phyloP scores from a whole-genome alignment of 2,888 invertebrate species.

The Andrena camellia region DNA sequence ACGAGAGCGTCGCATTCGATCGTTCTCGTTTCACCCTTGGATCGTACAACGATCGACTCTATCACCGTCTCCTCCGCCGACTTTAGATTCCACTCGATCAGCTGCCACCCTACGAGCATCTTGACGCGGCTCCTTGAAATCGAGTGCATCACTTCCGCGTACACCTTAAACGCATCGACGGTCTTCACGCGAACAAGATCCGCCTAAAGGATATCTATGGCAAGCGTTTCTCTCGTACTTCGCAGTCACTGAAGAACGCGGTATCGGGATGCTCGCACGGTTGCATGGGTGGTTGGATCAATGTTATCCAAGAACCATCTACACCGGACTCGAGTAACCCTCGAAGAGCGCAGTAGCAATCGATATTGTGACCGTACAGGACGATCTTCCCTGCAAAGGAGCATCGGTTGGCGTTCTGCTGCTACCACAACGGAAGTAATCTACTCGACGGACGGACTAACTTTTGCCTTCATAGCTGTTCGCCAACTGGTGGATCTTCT shows the following conservation, averaged over 20 bases:
- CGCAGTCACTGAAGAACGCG: constrained; percentile 81
- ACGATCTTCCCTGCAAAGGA: constrained; percentile 84
- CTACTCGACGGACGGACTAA: constrained; percentile 41
- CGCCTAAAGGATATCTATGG: too few species aligned
- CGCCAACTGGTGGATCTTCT: constrained; percentile 72
- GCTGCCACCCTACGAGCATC: constrained; percentile 86
- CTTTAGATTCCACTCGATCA: constrained; percentile 86
- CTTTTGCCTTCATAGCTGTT: constrained; percentile 63
- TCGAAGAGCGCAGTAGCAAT: constrained; percentile 89
- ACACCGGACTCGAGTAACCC: constrained; percentile 88
- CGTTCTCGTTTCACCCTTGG: constrained; percentile 84
- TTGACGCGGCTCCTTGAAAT: constrained; percentile 85
- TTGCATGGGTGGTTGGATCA: constrained; percentile 87
- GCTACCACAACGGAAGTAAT: background rate
- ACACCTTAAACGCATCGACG: constrained; percentile 83
- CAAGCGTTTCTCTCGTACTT: constrained; percentile 76
- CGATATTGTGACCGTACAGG: constrained; percentile 89
- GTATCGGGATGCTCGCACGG: constrained; percentile 71
- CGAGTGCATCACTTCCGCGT: constrained; percentile 85
- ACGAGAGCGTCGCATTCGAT: constrained; percentile 87
- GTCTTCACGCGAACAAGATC: background rate
- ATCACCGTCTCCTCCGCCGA: constrained; percentile 76
- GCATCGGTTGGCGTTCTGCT: background rate
- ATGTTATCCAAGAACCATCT: constrained; percentile 86
- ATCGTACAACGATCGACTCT: constrained; percentile 86